phyloP scores from a whole-genome alignment of 2,113 vertebrate species.

The Fregata magnificens region DNA sequence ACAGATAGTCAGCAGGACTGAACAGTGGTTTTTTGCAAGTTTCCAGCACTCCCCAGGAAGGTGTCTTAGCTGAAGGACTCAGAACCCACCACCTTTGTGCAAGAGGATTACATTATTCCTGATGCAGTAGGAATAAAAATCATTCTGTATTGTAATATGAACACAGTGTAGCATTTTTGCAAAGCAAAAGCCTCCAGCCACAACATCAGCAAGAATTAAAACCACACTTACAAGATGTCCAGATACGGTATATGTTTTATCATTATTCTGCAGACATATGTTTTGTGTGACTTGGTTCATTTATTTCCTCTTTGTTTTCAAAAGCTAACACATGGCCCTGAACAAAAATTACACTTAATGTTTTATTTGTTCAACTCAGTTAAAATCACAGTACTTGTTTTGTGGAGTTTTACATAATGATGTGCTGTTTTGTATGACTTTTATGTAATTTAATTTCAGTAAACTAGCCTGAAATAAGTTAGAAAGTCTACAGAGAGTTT shows the following conservation, averaged over 20 bases:
- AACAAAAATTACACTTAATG: slow-evolving; percentile 23
- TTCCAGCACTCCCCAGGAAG: background rate
- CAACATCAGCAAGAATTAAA: slow-evolving; percentile 56
- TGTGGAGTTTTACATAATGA: slow-evolving; percentile 30
- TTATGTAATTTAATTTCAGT: slow-evolving; percentile 50
- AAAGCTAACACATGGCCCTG: slow-evolving; percentile 36
- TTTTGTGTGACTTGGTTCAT: slow-evolving; percentile 44
- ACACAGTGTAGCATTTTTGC: background rate
- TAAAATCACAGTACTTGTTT: slow-evolving; percentile 42
- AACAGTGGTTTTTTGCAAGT: background rate
- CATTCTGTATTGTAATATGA: background rate
- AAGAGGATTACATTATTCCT: background rate
- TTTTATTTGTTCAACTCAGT: slow-evolving; percentile 36
- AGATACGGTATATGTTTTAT: slow-evolving; percentile 5
- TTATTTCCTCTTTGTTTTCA: slow-evolving; percentile 56
- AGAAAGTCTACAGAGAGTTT: slow-evolving; percentile 9
- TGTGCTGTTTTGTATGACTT: slow-evolving; percentile 15
- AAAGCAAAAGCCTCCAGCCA: slow-evolving; percentile 36
- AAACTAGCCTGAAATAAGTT: slow-evolving; percentile 24
- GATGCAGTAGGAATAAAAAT: background rate
- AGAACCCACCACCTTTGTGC: background rate
- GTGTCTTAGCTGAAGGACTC: background rate
- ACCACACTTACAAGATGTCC: slow-evolving; percentile 29
- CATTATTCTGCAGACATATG: slow-evolving; percentile 28
- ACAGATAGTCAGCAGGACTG: background rate